Conservation (phyloP, 2,113 vertebrate species). For the Choloepus hoffmanni region DNA sequence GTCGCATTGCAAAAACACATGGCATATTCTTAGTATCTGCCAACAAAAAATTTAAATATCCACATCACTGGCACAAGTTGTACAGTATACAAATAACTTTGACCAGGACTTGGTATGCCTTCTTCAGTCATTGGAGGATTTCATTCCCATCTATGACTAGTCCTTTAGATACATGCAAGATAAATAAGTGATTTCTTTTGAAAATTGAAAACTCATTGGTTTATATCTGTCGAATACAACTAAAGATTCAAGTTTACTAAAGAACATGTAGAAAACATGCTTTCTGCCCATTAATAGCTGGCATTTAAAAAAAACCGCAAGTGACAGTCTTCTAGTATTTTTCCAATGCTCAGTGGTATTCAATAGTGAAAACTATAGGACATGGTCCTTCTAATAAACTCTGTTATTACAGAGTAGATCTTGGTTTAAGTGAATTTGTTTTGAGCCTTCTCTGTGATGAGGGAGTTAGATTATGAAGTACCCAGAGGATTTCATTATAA, state of each 20-base stretch:
- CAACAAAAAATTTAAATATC: not conserved
- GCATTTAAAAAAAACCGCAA: constrained; percentile 15
- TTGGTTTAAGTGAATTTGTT: constrained; percentile 72
- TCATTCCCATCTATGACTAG: not conserved
- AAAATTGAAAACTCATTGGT: constrained; percentile 38
- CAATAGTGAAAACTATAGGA: constrained; percentile 38
- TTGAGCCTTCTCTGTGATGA: constrained; percentile 60
- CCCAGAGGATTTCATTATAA: constrained; percentile 79
- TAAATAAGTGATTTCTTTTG: not conserved
- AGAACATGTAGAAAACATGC: not conserved
- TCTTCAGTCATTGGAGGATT: not conserved
- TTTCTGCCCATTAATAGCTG: not conserved
- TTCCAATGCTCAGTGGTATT: not conserved
- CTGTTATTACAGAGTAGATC: constrained; percentile 65
- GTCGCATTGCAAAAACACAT: not conserved
- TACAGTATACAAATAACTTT: not conserved
- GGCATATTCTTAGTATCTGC: not conserved
- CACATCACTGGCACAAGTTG: not conserved
- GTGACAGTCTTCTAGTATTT: constrained; percentile 13
- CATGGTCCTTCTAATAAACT: not conserved
- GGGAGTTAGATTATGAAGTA: constrained; percentile 69
- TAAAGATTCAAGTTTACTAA: not conserved
- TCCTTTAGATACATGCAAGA: not conserved
- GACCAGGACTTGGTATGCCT: not conserved
- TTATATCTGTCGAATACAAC: constrained; percentile 27